Base-by-base conservation (phyloP, 2,797 vertebrate species). In the Hydrocynus forskahlii region DNA sequence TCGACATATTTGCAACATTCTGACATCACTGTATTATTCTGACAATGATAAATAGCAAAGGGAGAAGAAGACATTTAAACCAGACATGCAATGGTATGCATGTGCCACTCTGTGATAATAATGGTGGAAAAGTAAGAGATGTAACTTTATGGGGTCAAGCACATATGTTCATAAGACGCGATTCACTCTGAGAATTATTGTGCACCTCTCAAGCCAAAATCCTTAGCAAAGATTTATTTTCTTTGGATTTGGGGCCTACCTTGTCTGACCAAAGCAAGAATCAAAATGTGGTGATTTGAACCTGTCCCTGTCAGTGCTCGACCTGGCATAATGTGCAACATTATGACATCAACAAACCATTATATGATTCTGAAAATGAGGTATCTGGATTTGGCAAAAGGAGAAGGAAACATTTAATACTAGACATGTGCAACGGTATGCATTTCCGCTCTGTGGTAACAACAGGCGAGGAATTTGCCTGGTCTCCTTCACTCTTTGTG, bases 271-370 rank as follows among this genome's bases (percentile, higher is more conserved):
- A 50, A 74, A 67, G 2, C 48, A 10, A 14, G 62, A 14, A 55
- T 43, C 35, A 60, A 55, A 72, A 55, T 70, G 43, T 43, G 17
- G 10, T 40, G 7, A 7, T 17, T 57, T 73, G 5, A 21, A n/a
- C 8, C 17, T 73, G 25, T n/a, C 0, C 17, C 16, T n/a, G 29
- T n/a, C 25, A 38, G 52, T 54, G 14, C n/a, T 21, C 25, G 40
- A 35, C 29, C 6, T 63, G 21, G 3, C 48, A 43, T 55, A 23
- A 57, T 12, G 54, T 57, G 87, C 88, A 91, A 90, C 89, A 85
- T 83, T 82, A 79, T 84, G 86, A 87, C 87, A 90, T 92, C 89
- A 91, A 90, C 89, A 89, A 91, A 88, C 86, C 85, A 76, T 63
- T 70, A 69, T 59, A 81, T 83, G 87, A 88, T 88, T 85, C 88